Evolutionary conservation across 1,140 invertebrate species (phyloP), one percentile per base, ranked within the genome.

Genomic region (Bradysia coprophila): DNA sequence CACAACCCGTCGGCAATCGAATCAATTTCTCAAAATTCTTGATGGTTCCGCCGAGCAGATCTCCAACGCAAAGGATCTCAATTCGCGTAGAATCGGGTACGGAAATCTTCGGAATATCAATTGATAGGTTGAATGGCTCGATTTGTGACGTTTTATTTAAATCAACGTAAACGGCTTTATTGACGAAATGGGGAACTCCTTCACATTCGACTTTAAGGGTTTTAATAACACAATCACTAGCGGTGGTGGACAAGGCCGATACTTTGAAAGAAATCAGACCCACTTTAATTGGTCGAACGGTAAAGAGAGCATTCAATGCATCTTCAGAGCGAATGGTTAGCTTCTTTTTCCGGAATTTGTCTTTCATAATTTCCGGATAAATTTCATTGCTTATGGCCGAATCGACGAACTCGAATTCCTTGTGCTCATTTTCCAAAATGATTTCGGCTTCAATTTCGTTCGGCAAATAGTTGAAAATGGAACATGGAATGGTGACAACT

Each of bases 1-100:
- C 89, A 62, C 91, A 94, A 2, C 87, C 89, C 41, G 77, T 84
- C 1, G 91, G 89, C 67, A 92, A 72, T 49, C 67, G 68, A 8
- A 95, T 73, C 3, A 95, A 62, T 47, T 74, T 72, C n/a, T 78
- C 73, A 15, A 87, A 56, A 59, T 86, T 81, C 2, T 72, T 71
- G 21, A 88, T 72, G 42, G 76, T 72, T 11, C 81, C 72, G 9
- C 81, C 82, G 28, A 88, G 56, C 33, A 88, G 69, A 61, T 87
- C 82, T 20, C 79, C 79, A 46, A 86, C 75, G 21, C 32, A 34
- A 34, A 15, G n/a, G 32, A 86, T 71, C 60, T 80, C 75, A 8
- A 88, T 66, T 33, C 66, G 66, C 47, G 78, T 73, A 0, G 83
- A 85, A 42, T 71, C 78, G 13, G 66, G 50, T 2, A 87, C 76